Conservation (phyloP, 2,797 vertebrate species). For the Euphonia xanthogaster region DNA sequence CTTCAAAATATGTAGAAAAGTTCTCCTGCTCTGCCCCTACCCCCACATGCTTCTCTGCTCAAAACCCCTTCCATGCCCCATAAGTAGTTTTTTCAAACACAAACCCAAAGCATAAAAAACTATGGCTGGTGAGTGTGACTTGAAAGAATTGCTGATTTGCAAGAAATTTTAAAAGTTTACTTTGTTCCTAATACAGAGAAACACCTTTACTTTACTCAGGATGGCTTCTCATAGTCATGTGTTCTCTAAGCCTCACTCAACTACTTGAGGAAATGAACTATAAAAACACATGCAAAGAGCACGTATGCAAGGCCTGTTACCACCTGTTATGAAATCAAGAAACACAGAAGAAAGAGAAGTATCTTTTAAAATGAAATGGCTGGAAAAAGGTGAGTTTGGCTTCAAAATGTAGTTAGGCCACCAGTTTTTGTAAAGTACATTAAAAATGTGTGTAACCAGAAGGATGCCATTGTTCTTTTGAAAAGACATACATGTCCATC, state of each 20-base stretch:
- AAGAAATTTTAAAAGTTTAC: neutral
- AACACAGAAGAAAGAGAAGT: neutral
- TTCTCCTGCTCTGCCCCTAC: neutral
- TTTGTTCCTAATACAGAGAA: neutral
- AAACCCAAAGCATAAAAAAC: neutral
- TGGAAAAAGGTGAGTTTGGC: neutral
- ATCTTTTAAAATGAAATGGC: neutral
- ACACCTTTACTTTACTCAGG: neutral
- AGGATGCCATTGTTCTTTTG: neutral
- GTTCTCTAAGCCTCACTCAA: neutral
- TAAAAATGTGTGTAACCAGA: neutral
- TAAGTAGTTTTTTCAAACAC: neutral
- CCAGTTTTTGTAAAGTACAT: neutral
- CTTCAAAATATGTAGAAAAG: neutral
- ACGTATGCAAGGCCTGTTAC: neutral
- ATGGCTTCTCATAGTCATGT: neutral
- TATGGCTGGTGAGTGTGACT: accelerated
- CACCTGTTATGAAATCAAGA: neutral
- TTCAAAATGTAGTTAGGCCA: neutral
- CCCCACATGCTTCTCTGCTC: neutral
- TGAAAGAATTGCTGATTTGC: neutral
- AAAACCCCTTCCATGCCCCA: accelerated
- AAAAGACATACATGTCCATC: neutral
- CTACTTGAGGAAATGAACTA: neutral
- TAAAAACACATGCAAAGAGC: neutral